phyloP scores from a whole-genome alignment of 2,113 vertebrate genomes.

The Lanius collurio region DNA sequence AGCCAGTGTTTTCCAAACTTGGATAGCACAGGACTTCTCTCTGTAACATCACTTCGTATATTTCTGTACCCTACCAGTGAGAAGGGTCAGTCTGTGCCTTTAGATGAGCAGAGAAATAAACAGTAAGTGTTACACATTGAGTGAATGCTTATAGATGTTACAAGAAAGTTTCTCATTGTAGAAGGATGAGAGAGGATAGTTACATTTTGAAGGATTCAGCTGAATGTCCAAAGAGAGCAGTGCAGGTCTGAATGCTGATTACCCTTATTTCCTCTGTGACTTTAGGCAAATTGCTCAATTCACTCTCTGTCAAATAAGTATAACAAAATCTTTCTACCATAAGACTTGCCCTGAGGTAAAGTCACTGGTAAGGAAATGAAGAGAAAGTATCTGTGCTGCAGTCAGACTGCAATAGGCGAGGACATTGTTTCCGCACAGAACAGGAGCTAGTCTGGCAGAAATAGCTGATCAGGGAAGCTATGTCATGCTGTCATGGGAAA shows the following conservation, averaged over 20 bases:
- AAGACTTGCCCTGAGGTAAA: not conserved
- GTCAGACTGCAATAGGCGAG: not conserved
- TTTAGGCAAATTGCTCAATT: not conserved
- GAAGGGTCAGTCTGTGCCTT: not conserved
- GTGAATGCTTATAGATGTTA: not conserved
- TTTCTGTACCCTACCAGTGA: not conserved
- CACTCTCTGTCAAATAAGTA: not conserved
- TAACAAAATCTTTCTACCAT: not conserved
- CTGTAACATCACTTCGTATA: not conserved
- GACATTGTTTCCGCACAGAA: not conserved
- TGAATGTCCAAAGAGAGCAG: not conserved
- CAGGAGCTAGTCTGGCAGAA: not conserved
- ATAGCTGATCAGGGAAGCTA: not conserved
- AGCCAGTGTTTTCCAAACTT: not conserved
- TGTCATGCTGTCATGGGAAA: not conserved
- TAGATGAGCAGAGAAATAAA: not conserved
- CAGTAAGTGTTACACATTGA: not conserved
- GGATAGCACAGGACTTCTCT: not conserved
- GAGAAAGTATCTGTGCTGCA: not conserved
- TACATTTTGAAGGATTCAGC: not conserved
- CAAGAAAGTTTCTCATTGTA: not conserved
- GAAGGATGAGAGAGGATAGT: not conserved
- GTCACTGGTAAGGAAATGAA: not conserved
- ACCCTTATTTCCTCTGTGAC: not conserved
- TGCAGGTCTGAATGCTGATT: not conserved